These are phyloP conservation scores for Trogon surrucura DNA, from an alignment of 2,113 vertebrate species.

Conservation along the genomic window DNA sequence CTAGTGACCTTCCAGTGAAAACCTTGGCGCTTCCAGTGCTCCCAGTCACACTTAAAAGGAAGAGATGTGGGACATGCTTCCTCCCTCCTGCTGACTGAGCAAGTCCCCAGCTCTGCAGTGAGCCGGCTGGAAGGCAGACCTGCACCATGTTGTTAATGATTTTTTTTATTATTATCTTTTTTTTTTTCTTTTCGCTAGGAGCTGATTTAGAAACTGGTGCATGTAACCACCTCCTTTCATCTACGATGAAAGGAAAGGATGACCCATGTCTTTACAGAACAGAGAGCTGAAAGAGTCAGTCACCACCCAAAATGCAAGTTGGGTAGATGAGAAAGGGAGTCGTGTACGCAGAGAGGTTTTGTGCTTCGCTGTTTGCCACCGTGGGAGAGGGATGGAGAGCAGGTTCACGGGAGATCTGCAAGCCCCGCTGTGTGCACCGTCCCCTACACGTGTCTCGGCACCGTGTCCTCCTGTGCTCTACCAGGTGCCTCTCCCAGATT, in stretches of 20 bases:
- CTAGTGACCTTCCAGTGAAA: slow-evolving; percentile 47
- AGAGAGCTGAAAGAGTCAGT: neutral
- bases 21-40: neutral
- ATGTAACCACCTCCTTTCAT: slow-evolving; percentile 63
- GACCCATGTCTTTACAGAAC: neutral
- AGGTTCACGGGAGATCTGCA: neutral
- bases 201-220: slow-evolving; percentile 51
- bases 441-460: neutral
- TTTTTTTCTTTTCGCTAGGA: neutral
- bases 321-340: neutral
- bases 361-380: neutral
- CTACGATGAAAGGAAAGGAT: slow-evolving; percentile 53
- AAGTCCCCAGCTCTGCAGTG: neutral
- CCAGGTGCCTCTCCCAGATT: slow-evolving; percentile 4
- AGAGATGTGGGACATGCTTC: neutral
- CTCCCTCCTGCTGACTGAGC: slow-evolving; percentile 30
- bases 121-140: slow-evolving; percentile 2
- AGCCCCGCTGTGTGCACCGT: neutral
- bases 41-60: neutral
- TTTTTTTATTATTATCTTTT: neutral
- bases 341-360: fast-evolving
- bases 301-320: neutral
- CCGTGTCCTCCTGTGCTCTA: neutral
- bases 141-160: neutral
- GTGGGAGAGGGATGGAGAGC: neutral